phyloP scores from a whole-genome alignment of 2,888 invertebrate genomes.

The Calliopum simillimum region DNA sequence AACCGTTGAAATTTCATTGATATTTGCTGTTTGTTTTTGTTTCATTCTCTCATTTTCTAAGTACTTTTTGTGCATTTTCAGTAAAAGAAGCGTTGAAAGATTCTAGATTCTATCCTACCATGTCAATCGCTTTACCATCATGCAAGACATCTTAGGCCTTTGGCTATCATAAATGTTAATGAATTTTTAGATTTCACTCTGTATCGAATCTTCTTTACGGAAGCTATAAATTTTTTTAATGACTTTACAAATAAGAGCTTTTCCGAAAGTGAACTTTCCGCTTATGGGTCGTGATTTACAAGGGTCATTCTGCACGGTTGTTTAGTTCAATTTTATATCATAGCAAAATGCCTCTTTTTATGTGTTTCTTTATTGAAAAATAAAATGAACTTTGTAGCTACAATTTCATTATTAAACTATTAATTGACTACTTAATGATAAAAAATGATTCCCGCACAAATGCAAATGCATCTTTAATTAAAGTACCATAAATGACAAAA shows the following conservation, averaged over 20 bases:
- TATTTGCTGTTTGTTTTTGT: constrained; percentile 18
- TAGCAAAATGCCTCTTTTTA: too few species aligned
- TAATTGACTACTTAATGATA: too few species aligned
- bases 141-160: not conserved
- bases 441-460: too few species aligned
- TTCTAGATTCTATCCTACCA: constrained; percentile 1
- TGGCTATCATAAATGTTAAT: constrained; percentile 14
- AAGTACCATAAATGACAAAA: not conserved
- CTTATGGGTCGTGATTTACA: too few species aligned
- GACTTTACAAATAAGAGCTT: not conserved
- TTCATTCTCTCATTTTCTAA: not conserved
- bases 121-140: not conserved
- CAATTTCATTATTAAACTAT: too few species aligned
- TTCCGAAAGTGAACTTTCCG: too few species aligned
- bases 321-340: too few species aligned
- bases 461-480: too few species aligned
- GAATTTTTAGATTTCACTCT: constrained; percentile 11
- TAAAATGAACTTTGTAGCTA: too few species aligned
- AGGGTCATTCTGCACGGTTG: too few species aligned
- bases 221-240: constrained; percentile 22
- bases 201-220: constrained; percentile 1
- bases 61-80: too few species aligned
- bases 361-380: too few species aligned
- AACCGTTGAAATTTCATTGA: constrained; percentile 10
- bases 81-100: constrained; percentile 9